Evolutionary conservation across 1,140 invertebrate genomes (phyloP), one percentile per base, ranked within the genome.

Genomic region (Papilio helenus): DNA sequence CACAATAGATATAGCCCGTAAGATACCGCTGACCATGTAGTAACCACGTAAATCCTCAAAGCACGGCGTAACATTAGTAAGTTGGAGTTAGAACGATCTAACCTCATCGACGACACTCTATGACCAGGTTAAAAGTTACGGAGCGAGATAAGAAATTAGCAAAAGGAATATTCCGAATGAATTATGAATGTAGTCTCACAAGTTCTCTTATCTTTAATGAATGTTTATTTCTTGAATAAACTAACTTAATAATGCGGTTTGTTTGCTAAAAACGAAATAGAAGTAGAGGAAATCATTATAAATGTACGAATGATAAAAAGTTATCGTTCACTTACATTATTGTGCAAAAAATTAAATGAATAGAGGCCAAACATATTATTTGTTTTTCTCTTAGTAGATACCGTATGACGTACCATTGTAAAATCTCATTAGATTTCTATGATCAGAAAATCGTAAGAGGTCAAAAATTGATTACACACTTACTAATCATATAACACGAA

Each of bases 141-240:
- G 34, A 42, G 55, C 42, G 55, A 61, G 76, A 77, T 77, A 77
- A 77, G 55, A 61, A 65, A 77, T 77, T 61, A 65, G 76, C 76
- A 39, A 65, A 77, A 77, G 76, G 76, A 77, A 77, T 77, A 65
- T 77, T 77, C 76, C 76, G 51, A 65, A 39, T 61, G 44, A 44
- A 77, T 77, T 61, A 42, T 61, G 29, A 61, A 58, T 58, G 73
- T 55, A 76, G 72, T 76, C 34, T 77, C 58, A 65, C 55, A 61
- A 44, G 26, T 77, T 23, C 29, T 77, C 29, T 77, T 77, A 77
- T 77, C 76, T 61, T 20, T 44, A 65, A 77, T 77, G 34, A 77
- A 42, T 77, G 55, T 77, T 61, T 39, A 61, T 77, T 65, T 77
- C 42, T 39, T 77, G 61, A 68, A 68, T 68, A 68, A 68, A 68